Evolutionary conservation across 2,888 invertebrate genomes (phyloP).

Genomic region (Brachyptera putata): DNA sequence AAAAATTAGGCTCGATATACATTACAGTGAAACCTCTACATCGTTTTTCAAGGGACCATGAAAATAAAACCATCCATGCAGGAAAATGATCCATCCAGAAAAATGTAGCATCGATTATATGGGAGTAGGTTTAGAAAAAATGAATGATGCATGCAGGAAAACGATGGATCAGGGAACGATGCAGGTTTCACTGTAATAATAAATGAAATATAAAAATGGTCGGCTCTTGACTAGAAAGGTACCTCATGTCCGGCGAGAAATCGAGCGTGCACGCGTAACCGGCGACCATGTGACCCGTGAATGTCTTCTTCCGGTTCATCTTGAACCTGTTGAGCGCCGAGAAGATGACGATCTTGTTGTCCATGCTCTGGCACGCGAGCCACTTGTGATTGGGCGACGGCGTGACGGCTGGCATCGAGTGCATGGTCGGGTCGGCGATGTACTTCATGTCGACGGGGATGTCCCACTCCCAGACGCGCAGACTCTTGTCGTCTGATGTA

Average conservation of each 20-base stretch:
- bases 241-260: constrained; percentile 98
- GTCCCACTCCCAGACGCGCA: constrained; percentile 99
- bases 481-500: constrained; percentile 97
- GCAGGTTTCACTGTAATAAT: no score
- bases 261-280: constrained; percentile 97
- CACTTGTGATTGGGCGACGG: constrained; percentile 96
- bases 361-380: constrained; percentile 99
- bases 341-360: constrained; percentile 97
- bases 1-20: no score
- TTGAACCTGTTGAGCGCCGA: constrained; percentile 96
- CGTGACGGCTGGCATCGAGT: constrained; percentile 96
- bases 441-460: constrained; percentile 99
- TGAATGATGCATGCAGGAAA: no score
- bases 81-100: no score
- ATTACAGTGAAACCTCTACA: no score
- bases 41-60: no score
- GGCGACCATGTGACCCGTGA: constrained; percentile 98
- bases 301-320: constrained; percentile 96
- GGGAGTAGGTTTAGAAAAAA: no score
- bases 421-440: constrained; percentile 99
- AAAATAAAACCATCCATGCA: no score
- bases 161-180: no score
- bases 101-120: no score
- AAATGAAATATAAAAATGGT: no score
- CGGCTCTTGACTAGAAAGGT: no score